Base-by-base conservation (phyloP, 2,113 vertebrate species). In the Leucopsar rothschildi region DNA sequence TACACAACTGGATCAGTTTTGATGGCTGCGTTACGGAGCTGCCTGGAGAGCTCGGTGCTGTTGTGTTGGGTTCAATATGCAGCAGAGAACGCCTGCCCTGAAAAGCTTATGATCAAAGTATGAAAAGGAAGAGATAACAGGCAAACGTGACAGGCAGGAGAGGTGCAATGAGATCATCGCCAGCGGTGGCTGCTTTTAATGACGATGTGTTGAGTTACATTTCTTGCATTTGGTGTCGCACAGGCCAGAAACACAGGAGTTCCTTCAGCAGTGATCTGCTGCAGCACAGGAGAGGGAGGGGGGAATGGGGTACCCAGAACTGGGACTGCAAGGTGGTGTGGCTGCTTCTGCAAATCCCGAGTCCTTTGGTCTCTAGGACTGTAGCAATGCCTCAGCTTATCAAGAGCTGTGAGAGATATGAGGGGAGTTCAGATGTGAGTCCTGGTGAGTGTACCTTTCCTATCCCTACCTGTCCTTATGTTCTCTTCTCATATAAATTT, bases 221-320 rank as follows among this genome's bases (percentile, higher is more conserved):
- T 82, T 33, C 59, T 94, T 12, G 23, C 25, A 1, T 60, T 72
- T 1, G 1, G 44, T 55, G 49, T 79, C 0, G 0, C 31, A 3
- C 35, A 25, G 85, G 56, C 37, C 45, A 37, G 72, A 24, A 56
- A 10, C 24, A 15, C 28, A 3, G 5, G 78, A 59, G 70, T 27
- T 39, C 37, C 31, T 73, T 44, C 45, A 13, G 72, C 63, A 21
- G 20, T 0, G 9, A 28, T 35, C 23, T 35, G 27, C 63, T 35
- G 91, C 86, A 24, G 76, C 1, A 1, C 24, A 1, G 66, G 60
- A 39, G 64, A 49, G 55, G 31, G 18, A 31, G 19, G 12, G 27
- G 59, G 47, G 24, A 33, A 37, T 0, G 2, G 35, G 47, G 24
- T 39, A 29, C 40, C 15, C 2, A 5, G 24, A 29, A 27, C 59